Conservation (phyloP, 2,113 vertebrate genomes). For the Amphiprion percula region DNA sequence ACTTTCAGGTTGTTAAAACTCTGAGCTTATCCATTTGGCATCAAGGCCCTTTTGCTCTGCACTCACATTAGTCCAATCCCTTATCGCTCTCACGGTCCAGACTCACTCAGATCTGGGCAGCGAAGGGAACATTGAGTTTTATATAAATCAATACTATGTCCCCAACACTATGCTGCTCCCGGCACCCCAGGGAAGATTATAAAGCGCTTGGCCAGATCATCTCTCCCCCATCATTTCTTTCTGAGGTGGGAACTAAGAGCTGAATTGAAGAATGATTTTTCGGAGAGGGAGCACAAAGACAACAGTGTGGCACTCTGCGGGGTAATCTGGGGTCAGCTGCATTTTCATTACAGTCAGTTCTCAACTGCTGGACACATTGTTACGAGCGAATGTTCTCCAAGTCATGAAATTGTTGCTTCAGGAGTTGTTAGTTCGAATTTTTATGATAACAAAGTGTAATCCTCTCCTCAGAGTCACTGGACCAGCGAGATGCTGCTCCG, state of each 20-base stretch:
- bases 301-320: slow-evolving; percentile 24
- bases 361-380: slow-evolving; percentile 20
- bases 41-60: slow-evolving; percentile 67
- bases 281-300: slow-evolving; percentile 25
- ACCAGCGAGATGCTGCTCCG: neutral
- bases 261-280: slow-evolving; percentile 44
- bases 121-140: slow-evolving; percentile 77
- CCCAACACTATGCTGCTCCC: slow-evolving; percentile 70
- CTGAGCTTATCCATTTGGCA: slow-evolving; percentile 72
- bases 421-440: neutral
- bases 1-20: slow-evolving; percentile 75
- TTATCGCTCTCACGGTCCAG: slow-evolving; percentile 72
- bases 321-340: slow-evolving; percentile 29
- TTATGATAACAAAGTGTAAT: slow-evolving; percentile 8
- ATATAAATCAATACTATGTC: slow-evolving; percentile 81
- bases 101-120: slow-evolving; percentile 72
- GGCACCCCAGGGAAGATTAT: slow-evolving; percentile 72
- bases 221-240: slow-evolving; percentile 69
- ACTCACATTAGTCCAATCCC: slow-evolving; percentile 75
- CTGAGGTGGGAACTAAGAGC: slow-evolving; percentile 53
- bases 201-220: slow-evolving; percentile 67
- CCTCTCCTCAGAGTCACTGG: neutral
- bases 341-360: slow-evolving; percentile 39
- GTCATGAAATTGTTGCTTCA: slow-evolving; percentile 29
- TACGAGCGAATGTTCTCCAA: slow-evolving; percentile 6